Percentiles rank a stretch among this genome's conserved stretches.
Conservation (phyloP, 2,797 vertebrate species). For the Liasis olivaceus region DNA sequence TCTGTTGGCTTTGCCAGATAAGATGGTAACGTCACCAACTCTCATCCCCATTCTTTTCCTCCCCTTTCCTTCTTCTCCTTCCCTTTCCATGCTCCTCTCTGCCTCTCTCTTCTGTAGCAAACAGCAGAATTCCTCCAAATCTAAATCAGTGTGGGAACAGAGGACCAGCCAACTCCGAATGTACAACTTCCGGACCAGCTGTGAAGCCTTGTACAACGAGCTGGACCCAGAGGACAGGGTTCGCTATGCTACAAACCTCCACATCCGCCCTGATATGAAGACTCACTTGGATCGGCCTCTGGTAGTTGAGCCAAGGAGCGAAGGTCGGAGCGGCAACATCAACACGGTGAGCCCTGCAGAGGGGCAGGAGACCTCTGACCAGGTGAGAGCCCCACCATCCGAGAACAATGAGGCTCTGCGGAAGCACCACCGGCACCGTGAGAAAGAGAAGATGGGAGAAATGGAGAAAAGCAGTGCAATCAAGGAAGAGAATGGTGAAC, state of each 20-base stretch:
- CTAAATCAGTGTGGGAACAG: constrained; percentile 95
- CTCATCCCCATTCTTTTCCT: background rate
- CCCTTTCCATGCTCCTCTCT: constrained; percentile 22
- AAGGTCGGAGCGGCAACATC: constrained; percentile 66
- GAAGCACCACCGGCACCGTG: constrained; percentile 79
- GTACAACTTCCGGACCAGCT: constrained; percentile 89
- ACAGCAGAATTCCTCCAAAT: constrained; percentile 89
- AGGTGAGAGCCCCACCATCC: constrained; percentile 13
- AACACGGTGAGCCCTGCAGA: constrained; percentile 65
- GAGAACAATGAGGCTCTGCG: constrained; percentile 69
- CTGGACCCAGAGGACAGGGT: constrained; percentile 87
- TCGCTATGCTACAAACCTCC: constrained; percentile 81
- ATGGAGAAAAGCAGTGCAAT: constrained; percentile 63
- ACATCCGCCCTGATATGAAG: constrained; percentile 89
- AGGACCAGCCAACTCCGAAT: constrained; percentile 89
- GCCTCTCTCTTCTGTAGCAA: constrained; percentile 77
- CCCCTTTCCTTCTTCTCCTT: background rate
- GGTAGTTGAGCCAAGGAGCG: constrained; percentile 82
- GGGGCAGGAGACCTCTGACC: constrained; percentile 55
- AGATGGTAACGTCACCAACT: background rate
- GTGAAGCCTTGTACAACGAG: constrained; percentile 91
- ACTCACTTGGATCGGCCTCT: constrained; percentile 92
- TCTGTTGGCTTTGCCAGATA: accelerated
- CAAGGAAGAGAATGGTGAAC: constrained; percentile 74
- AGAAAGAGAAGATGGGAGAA: constrained; percentile 69